Base-by-base conservation (phyloP, 2,888 invertebrate species). In the Nemotelus pantherinus region DNA sequence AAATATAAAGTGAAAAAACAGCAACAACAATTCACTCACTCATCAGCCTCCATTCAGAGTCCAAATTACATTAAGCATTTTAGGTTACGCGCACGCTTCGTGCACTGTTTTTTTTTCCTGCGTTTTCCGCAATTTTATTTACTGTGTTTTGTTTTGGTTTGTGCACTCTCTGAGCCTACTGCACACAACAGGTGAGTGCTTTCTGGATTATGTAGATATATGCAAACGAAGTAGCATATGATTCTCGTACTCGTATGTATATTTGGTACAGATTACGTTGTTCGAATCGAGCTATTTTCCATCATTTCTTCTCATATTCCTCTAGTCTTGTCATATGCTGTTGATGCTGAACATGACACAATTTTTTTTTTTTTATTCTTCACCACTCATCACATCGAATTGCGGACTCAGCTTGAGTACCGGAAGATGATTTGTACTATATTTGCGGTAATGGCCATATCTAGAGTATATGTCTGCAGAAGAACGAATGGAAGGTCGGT, bases 331-430 rank as follows among this genome's bases (percentile, higher is more conserved):
- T 25, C 25, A 25, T 25, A 25, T 25, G 25, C 25, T 25, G 25
- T 25, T 25, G 25, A 25, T 25, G 25, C 25, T 74, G 74, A 60
- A 74, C 74, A 74, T 74, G 74, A 74, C 74, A 74, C 74, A 74
- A 74, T 74, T 74, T 63, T 58, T 43, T n/a, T 72, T 58, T 7
- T 45, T 58, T 50, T 25, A 25, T 25, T 25, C 25, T 25, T 25
- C 25, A 25, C 25, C 25, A 25, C 25, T 25, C 25, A 25, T 25
- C 25, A 25, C 25, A 25, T 25, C 25, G 25, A 25, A 25, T 50
- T 43, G 9, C 41, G 65, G 45, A 48, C 3, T 68, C 25, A 25
- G 53, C 68, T 50, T 3, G 47, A 72, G 47, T 74, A 74, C 74
- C 74, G 63, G 63, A 74, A 74, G 74, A 60, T 74, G 41, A 74